Percentiles rank a stretch among this genome's conserved stretches.
Evolutionary conservation across 2,888 invertebrate genomes (phyloP).

Genomic region (Conus canariensis): DNA sequence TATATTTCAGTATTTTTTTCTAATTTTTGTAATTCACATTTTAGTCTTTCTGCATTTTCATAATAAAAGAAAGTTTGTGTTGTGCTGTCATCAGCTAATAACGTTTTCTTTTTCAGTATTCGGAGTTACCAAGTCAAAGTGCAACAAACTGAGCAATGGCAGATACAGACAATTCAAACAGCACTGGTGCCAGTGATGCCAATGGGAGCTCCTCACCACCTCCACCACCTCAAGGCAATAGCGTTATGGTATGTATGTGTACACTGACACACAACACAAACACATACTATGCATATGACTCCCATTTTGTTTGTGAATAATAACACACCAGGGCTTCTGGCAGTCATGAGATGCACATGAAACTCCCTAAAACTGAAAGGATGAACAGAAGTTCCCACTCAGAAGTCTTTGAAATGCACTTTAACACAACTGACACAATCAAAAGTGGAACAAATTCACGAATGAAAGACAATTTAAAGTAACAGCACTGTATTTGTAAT

Average conservation of each 20-base stretch:
- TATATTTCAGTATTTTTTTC: too few species aligned
- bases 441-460: too few species aligned
- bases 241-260: conserved; percentile 42
- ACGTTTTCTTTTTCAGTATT: background rate
- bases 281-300: background rate
- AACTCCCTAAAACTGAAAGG: too few species aligned
- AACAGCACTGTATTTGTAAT: too few species aligned
- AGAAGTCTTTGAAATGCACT: too few species aligned
- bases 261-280: too few species aligned
- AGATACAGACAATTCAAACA: conserved; percentile 28
- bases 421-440: too few species aligned
- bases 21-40: background rate
- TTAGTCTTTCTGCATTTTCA: background rate
- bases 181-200: background rate
- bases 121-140: background rate
- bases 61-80: background rate
- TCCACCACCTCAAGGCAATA: conserved; percentile 37
- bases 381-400: too few species aligned
- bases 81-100: background rate
- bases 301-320: background rate
- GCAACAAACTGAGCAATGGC: conserved; percentile 11
- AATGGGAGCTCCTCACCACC: conserved; percentile 43
- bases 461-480: too few species aligned
- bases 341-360: too few species aligned
- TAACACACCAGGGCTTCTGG: too few species aligned